Evolutionary conservation across 2,797 vertebrate species (phyloP).

Genomic region (Hoplostethus mediterraneus): DNA sequence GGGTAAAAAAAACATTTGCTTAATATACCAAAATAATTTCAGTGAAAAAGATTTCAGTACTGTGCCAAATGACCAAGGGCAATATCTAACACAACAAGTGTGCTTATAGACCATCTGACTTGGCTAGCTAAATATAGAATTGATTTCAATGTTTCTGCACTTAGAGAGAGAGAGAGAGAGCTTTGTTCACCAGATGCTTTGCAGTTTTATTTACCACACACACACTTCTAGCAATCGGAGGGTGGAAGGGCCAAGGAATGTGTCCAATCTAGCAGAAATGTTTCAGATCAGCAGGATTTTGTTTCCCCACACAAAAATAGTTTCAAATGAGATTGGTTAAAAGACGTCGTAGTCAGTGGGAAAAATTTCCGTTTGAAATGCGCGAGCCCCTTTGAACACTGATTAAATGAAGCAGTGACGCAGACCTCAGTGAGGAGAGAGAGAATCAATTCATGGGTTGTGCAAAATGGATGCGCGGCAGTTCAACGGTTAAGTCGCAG

Average conservation of each 20-base stretch:
- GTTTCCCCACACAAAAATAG: conserved; percentile 22
- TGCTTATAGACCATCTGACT: not conserved
- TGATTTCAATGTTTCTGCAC: conserved; percentile 27
- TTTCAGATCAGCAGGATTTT: conserved; percentile 45
- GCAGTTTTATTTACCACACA: conserved; percentile 44
- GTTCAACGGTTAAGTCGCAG: conserved; percentile 14
- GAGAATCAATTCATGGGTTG: conserved; percentile 24
- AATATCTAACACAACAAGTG: not conserved
- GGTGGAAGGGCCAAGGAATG: conserved; percentile 36
- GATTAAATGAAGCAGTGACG: conserved; percentile 29
- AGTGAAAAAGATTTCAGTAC: not conserved
- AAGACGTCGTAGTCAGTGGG: conserved; percentile 2
- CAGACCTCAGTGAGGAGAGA: conserved; percentile 12
- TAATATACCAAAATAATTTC: too few species aligned
- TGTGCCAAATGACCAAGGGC: not conserved
- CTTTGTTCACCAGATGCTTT: conserved; percentile 30
- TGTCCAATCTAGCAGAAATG: conserved; percentile 43
- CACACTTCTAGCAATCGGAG: conserved; percentile 52
- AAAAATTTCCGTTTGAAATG: conserved; percentile 40
- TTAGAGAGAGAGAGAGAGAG: conserved; percentile 1
- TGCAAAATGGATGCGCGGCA: not conserved
- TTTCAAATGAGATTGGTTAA: conserved; percentile 11
- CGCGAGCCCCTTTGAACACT: conserved; percentile 57
- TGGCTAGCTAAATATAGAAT: conserved; percentile 14
- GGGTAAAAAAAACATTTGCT: too few species aligned